Evolutionary conservation across 2,888 invertebrate species (phyloP).

Genomic region (Malachius bipustulatus): DNA sequence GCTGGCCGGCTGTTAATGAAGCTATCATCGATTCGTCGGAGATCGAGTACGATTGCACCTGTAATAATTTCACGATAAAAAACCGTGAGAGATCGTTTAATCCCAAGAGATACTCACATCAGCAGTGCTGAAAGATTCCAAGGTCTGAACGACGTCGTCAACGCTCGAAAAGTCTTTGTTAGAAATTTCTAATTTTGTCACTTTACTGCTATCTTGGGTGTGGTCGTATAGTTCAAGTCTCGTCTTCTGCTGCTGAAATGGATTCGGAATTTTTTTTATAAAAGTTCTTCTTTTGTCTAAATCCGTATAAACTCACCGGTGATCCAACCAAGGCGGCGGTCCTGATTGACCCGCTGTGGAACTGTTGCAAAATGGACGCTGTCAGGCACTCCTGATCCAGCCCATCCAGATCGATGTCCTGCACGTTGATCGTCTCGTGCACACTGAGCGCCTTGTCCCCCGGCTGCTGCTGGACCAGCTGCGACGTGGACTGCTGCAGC

Average conservation of each 20-base stretch:
- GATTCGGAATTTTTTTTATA: too few relatives aligned
- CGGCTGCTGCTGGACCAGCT: constrained; percentile 15
- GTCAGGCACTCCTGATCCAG: constrained; percentile 30
- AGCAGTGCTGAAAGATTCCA: constrained; percentile 42
- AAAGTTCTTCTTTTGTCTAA: too few relatives aligned
- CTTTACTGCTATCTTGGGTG: constrained; percentile 25
- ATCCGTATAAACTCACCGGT: constrained; percentile 31
- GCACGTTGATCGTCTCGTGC: constrained; percentile 28
- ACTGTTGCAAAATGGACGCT: constrained; percentile 34
- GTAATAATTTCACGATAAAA: constrained; percentile 16
- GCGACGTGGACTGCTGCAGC: constrained; percentile 25
- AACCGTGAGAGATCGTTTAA: constrained; percentile 15
- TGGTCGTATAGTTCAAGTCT: constrained; percentile 31
- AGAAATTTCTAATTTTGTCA: constrained; percentile 25
- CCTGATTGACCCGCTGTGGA: constrained; percentile 30
- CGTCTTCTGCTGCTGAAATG: constrained; percentile 27
- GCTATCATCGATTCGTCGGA: constrained; percentile 37
- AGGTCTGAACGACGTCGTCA: constrained; percentile 35
- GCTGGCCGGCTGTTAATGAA: constrained; percentile 32
- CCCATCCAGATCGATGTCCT: constrained; percentile 30
- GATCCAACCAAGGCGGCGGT: constrained; percentile 31
- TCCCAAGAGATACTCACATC: constrained; percentile 39
- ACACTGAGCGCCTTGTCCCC: constrained; percentile 23
- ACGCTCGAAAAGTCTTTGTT: constrained; percentile 32
- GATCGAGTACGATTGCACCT: constrained; percentile 33